Base-by-base conservation (phyloP, 2,888 invertebrate species). In the Polydrusus cervinus region DNA sequence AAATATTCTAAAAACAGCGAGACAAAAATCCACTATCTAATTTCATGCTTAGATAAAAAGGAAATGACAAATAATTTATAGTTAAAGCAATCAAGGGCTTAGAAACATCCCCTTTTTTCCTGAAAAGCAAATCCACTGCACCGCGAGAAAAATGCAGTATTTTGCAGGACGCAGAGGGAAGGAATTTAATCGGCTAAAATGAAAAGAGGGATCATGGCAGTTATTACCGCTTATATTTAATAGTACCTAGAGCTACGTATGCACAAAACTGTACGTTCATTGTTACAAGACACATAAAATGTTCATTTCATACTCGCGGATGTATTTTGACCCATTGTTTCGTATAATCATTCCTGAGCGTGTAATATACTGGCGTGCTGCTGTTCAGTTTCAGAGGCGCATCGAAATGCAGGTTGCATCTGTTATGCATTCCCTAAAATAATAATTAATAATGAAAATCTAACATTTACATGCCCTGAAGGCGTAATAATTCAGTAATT, bases 141-240 rank as follows among this genome's bases (percentile, higher is more conserved):
- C 20, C 55, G 68, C 20, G 40, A 43, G 43, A 64, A 72, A 72
- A 72, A 66, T 18, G 57, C 57, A 38, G 49, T 7, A 40, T 66
- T 65, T 60, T 34, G 34, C 66, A 53, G 47, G 38, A 34, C 16
- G 30, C 16, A 16, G 13, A 18, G 49, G 64, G 18, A 20, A 60
- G 14, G 38, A 55, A 80, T 80, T 79, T 80, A 78, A 77, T 76
- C 76, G 78, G 73, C 76, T 62, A 78, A 78, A 78, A 78, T 73
- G 78, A 68, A 55, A 64, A 74, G 75, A 77, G 79, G 78, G 75
- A 78, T 79, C 77, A 76, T 76, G 75, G 76, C 77, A 69, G 79
- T 78, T 80, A 80, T 80, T 78, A 78, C 76, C 78, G 78, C 78
- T 79, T 78, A 77, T 80, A 78, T 79, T 80, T 78, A 76, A 80